Evolutionary conservation across 2,113 vertebrate genomes (phyloP), one percentile per base, ranked within the genome.

Genomic region (Dissostichus mawsoni): DNA sequence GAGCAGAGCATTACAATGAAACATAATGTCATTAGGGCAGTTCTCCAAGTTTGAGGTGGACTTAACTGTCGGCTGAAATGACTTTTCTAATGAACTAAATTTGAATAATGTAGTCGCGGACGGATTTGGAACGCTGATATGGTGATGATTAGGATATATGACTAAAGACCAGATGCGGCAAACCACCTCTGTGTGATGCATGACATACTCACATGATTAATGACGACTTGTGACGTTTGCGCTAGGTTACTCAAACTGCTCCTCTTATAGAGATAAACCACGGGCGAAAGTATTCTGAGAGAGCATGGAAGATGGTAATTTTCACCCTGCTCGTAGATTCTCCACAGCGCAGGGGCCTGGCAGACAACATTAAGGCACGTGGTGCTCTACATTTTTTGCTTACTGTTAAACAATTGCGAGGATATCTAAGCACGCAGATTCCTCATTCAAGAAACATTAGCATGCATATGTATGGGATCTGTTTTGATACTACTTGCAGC

Each of bases 71-170:
- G 70, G 75, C 65, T 74, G 85, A 47, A 92, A 92, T 84, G 82
- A 88, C 90, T 93, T 89, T 83, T 83, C 84, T 90, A 91, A 93
- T 92, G 90, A 93, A 89, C 70, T 81, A 63, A 88, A 92, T 93
- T 90, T 93, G 90, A 93, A 91, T 92, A 92, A 92, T 92, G 91
- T 81, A 91, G 93, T 84, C 69, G 12, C 18, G 23, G 80, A 87
- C 90, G 83, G 87, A 92, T 91, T 89, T 74, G 90, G 87, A 86
- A 67, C 81, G 36, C 76, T 68, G 87, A 86, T 86, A 78, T 23
- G 73, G 72, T 71, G 76, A 84, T 88, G 89, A 92, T 91, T 84
- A 92, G 89, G 88, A 93, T 92, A 86, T 91, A 93, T 88, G 91
- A 87, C 80, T 83, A 16, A 88, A 88, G 91, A 87, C 78, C 91